Conservation (phyloP, 2,797 vertebrate genomes). For the Lagocephalus sceleratus region DNA sequence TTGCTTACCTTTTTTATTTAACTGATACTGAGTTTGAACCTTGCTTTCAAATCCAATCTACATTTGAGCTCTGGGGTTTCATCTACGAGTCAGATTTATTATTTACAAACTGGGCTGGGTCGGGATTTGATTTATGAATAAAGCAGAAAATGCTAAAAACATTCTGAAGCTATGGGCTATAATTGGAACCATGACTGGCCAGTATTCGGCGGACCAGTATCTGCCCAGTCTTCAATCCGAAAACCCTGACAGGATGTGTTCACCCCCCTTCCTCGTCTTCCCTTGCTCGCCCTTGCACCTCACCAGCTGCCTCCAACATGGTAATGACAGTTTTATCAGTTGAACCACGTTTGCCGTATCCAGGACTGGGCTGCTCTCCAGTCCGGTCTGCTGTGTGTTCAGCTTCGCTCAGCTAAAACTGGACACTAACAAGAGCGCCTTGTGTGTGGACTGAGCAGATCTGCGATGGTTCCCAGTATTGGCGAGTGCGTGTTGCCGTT, state of each 20-base stretch:
- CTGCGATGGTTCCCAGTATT: slow-evolving; percentile 11
- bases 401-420: slow-evolving; percentile 42
- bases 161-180: background rate
- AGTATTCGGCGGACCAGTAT: slow-evolving; percentile 21
- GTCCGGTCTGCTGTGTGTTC: slow-evolving; percentile 46
- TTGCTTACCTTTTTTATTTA: no score
- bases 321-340: slow-evolving; percentile 74
- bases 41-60: no score
- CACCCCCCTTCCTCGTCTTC: slow-evolving; percentile 13
- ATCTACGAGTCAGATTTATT: background rate
- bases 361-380: slow-evolving; percentile 60
- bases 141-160: slow-evolving; percentile 1
- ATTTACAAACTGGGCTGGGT: background rate
- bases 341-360: slow-evolving; percentile 68
- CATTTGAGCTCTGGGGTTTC: no score
- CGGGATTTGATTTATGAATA: background rate
- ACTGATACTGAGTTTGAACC: no score
- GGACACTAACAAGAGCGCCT: slow-evolving; percentile 56
- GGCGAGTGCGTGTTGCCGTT: slow-evolving; percentile 5
- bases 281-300: slow-evolving; percentile 40
- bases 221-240: slow-evolving; percentile 16
- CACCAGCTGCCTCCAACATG: slow-evolving; percentile 48
- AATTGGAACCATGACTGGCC: background rate
- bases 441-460: slow-evolving; percentile 53
- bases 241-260: slow-evolving; percentile 46